Evolutionary conservation across 1,140 invertebrate species (phyloP), one percentile per base, ranked within the genome.

Genomic region (Orchesella cincta): DNA sequence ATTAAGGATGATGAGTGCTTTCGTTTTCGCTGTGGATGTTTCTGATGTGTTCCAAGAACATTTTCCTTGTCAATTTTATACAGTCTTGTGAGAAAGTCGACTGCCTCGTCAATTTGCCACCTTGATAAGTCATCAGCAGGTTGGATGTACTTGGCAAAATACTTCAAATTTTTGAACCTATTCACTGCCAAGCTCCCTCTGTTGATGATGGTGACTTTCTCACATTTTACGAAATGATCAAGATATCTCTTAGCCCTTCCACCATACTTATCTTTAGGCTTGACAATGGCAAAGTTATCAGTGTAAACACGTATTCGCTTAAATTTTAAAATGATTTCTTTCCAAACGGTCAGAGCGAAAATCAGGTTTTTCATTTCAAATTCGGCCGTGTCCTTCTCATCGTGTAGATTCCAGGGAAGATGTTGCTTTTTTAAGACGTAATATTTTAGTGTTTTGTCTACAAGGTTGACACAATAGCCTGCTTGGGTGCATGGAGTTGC

Each of bases 341-440:
- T 20, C 71, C 71, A 73, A 28, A 46, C 35, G n/a, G 23, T n/a
- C n/a, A 73, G 71, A 16, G 71, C 71, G 26, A 36, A 46, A 5
- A 73, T 20, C 3, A 73, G 29, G 26, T 73, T 73, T 18, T 73
- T 73, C 71, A 73, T 73, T 51, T 73, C 71, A 46, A 73, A 73
- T 31, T 73, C 71, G 71, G 34, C 14, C 5, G 71, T 2, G 46
- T 46, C 36, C 3, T 29, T 73, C 12, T 3, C 14, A 26, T 36
- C 71, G 18, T 26, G 18, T 2, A 73, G 23, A 5, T n/a, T 14
- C 71, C 71, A 73, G 2, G 71, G 71, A 26, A 73, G 34, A 16
- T 73, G 3, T n/a, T 46, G 8, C 36, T 3, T 2, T 2, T 23
- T 2, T 2, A 73, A 1, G 71, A 29, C 5, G 29, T 73, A 73